A percentile compares a stretch with the other conserved stretches of the same genome.
These are phyloP conservation scores for Deilephila porcellus DNA, from an alignment of 2,888 invertebrate genomes.

Conservation along the genomic window DNA sequence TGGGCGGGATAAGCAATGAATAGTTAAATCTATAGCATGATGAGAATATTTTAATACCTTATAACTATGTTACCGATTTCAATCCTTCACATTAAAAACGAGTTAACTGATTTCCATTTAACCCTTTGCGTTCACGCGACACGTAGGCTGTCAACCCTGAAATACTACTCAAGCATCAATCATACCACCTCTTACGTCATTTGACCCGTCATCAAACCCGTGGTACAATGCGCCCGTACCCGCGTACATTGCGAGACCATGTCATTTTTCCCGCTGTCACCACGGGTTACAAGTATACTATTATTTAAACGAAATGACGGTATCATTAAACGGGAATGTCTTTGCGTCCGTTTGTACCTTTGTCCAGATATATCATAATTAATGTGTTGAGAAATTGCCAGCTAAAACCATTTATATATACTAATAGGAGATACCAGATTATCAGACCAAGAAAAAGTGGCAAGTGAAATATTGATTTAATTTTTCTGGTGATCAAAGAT, in stretches of 20 bases:
- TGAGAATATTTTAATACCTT: no score
- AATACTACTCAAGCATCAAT: no score
- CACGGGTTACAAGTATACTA: constrained; percentile 47
- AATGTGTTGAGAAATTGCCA: constrained; percentile 24
- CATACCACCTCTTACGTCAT: not conserved
- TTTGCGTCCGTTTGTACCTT: constrained; percentile 38
- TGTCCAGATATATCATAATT: constrained; percentile 28
- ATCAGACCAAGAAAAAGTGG: not conserved
- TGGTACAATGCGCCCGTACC: constrained; percentile 43
- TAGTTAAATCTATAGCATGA: no score
- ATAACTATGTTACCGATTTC: no score
- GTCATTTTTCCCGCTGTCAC: constrained; percentile 66
- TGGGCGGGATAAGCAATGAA: no score
- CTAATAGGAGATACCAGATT: not conserved
- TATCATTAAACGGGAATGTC: constrained; percentile 36
- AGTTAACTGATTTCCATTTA: no score
- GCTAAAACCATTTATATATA: not conserved
- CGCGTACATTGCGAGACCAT: constrained; percentile 37
- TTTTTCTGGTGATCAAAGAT: no score
- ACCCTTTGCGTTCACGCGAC: no score
- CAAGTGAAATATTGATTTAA: no score
- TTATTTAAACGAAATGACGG: constrained; percentile 47
- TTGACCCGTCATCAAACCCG: not conserved
- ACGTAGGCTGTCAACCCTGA: no score
- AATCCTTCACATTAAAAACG: no score